Percentiles rank a stretch among this genome's conserved stretches.
These are phyloP conservation scores for Chionoecetes opilio DNA, from an alignment of 1,140 invertebrate species.

Conservation along the genomic window DNA sequence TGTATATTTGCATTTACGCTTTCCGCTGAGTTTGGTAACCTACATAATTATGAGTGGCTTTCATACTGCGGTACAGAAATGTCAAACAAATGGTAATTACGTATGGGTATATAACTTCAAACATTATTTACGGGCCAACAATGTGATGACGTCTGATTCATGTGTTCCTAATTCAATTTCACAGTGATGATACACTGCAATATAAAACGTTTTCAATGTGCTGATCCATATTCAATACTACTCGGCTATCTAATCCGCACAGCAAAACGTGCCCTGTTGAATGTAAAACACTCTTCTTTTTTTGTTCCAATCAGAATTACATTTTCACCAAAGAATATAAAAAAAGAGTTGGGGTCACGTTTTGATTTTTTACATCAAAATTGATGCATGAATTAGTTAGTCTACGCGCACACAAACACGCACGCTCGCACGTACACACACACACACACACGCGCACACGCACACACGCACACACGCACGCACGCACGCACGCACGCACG, in stretches of 20 bases:
- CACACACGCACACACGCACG: neutral
- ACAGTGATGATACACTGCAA: neutral
- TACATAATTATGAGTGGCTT: no score
- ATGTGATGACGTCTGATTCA: neutral
- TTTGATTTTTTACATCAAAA: no score
- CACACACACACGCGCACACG: neutral
- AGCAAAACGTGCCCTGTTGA: neutral
- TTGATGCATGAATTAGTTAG: neutral
- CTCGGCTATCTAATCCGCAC: neutral
- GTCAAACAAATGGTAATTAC: no score
- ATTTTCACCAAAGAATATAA: no score
- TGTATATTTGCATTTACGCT: no score
- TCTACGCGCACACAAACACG: neutral
- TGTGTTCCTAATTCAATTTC: neutral
- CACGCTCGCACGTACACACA: neutral
- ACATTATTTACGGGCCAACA: neutral
- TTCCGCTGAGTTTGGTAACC: no score
- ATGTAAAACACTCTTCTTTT: neutral
- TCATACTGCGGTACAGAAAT: no score
- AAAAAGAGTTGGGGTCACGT: no score
- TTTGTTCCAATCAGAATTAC: neutral
- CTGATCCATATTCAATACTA: neutral
- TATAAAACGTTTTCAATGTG: slow-evolving; percentile 21
- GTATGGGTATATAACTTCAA: no score
- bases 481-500: no score